Evolutionary conservation across 2,113 vertebrate species (phyloP).

Genomic region (Oplegnathus fasciatus): DNA sequence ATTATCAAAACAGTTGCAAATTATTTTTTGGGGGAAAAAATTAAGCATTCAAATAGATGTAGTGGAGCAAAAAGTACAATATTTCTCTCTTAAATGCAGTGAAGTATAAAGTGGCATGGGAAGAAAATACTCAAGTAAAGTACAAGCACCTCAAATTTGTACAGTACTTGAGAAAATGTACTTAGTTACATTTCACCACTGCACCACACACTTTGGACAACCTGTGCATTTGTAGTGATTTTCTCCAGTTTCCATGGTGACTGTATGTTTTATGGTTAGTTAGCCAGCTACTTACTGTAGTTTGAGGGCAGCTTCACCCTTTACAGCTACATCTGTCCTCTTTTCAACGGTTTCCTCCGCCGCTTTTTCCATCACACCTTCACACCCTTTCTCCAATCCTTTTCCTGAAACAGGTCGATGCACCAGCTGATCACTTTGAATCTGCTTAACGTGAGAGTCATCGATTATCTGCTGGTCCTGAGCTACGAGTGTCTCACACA

Average conservation of each 20-base stretch:
- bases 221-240: not conserved
- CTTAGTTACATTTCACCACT: too few species aligned
- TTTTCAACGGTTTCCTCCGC: conserved; percentile 28
- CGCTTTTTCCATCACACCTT: conserved; percentile 64
- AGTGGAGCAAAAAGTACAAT: too few species aligned
- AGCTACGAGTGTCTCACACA: not conserved
- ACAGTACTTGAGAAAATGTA: too few species aligned
- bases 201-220: not conserved
- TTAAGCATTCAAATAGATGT: too few species aligned
- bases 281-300: conserved; percentile 78
- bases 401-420: conserved; percentile 19
- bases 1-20: too few species aligned
- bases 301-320: conserved; percentile 82
- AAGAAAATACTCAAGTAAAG: too few species aligned
- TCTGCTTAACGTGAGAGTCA: not conserved
- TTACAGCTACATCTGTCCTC: conserved; percentile 30
- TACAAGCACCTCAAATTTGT: too few species aligned
- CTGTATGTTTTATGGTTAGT: rapidly evolving
- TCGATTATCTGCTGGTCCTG: not conserved
- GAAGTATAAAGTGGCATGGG: too few species aligned
- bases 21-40: too few species aligned
- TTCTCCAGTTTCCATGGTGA: not conserved
- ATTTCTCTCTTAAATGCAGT: too few species aligned
- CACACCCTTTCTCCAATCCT: not conserved
- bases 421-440: not conserved